Base-by-base conservation (phyloP, 2,797 vertebrate genomes). In the Alosa sapidissima region DNA sequence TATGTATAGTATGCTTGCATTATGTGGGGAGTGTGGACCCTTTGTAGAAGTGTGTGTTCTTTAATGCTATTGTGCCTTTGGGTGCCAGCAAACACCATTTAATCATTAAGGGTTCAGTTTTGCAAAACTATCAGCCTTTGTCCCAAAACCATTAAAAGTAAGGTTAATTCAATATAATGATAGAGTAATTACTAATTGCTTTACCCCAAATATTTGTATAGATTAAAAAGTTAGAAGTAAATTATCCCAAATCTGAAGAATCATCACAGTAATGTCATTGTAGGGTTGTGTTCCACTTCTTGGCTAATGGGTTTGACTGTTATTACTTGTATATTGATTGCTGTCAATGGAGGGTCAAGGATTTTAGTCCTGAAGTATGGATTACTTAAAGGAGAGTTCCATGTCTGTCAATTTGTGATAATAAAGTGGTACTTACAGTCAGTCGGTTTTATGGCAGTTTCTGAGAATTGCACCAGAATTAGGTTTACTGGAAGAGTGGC, bases 361-460 rank as follows among this genome's bases (percentile, higher is more conserved):
- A 41, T 75, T 75, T 36, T 75, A 75, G 33, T 19, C 68, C 36
- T 33, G 36, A 75, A 45, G 41, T 21, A 78, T 47, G 68, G 68
- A 45, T 78, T 78, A 6, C 72, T 47, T 47, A 21, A 78, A 47
- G 19, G 41, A 72, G 68, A 78, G 72, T 21, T 19, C 19, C 41
- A n/a, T 47, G 36, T 47, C 72, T 78, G 72, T 10, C 41, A 45
- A 78, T 78, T 21, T 78, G 72, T 21, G 36, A 78, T 47, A 47
- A 78, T 47, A 19, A 78, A 78, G 41, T 47, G 72, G 72, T 47
- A 45, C 72, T 78, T 78, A 78, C 72, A 78, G 72, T 78, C 72
- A 78, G 72, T 78, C 16, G n/a, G n/a, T 62, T 47, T 8, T 78
- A 78, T 47, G 19, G 41, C 36, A 45, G 16, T 21, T 21, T 47